phyloP scores from a whole-genome alignment of 2,888 invertebrate genomes.

The Micropterix aruncella region DNA sequence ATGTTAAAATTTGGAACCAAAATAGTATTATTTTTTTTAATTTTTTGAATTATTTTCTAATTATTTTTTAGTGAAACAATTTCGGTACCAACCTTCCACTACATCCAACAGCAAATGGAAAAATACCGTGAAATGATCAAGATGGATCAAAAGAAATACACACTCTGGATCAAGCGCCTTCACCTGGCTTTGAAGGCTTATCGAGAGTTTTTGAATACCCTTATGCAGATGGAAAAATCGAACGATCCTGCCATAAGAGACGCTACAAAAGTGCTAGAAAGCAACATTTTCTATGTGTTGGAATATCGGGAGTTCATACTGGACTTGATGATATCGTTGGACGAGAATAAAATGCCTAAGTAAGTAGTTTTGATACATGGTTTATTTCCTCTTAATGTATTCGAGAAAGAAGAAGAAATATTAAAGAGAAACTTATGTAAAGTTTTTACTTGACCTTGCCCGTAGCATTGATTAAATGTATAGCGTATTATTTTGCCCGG shows the following conservation, averaged over 20 bases:
- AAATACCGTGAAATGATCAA: constrained; percentile 70
- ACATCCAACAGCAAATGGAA: constrained; percentile 87
- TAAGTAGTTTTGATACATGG: no score
- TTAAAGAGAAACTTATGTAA: no score
- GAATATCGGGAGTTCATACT: constrained; percentile 89
- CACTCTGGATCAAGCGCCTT: constrained; percentile 70
- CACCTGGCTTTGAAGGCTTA: constrained; percentile 73
- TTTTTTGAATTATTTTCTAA: no score
- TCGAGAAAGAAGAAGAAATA: no score
- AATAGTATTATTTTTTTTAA: constrained; percentile 12
- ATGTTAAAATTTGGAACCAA: not conserved
- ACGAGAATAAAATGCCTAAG: constrained; percentile 79
- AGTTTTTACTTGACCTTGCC: no score
- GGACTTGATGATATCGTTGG: constrained; percentile 64
- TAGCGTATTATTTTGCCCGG: no score
- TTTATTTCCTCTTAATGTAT: no score
- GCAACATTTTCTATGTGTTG: constrained; percentile 83
- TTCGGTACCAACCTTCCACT: constrained; percentile 84
- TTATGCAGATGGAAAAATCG: constrained; percentile 69
- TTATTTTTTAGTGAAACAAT: constrained; percentile 82
- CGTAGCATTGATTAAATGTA: no score
- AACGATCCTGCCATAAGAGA: constrained; percentile 55
- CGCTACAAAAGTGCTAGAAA: constrained; percentile 75
- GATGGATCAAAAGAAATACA: constrained; percentile 73
- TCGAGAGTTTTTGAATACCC: constrained; percentile 71